phyloP scores from a whole-genome alignment of 2,113 vertebrate genomes.

The Protobothrops mucrosquamatus region DNA sequence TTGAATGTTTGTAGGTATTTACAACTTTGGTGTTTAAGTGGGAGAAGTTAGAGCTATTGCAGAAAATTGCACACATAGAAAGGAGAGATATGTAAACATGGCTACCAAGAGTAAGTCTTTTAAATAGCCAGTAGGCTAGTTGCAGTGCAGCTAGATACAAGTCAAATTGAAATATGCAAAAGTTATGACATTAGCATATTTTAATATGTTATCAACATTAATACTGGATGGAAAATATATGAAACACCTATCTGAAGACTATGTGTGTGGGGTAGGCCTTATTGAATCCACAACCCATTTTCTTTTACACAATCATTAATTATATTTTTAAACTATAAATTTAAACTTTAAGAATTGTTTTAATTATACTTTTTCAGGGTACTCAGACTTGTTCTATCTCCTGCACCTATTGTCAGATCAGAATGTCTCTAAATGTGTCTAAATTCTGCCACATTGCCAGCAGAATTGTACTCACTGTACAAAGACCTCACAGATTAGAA shows the following conservation, averaged over 20 bases:
- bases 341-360: neutral
- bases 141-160: neutral
- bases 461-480: neutral
- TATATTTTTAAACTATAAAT: neutral
- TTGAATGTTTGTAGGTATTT: neutral
- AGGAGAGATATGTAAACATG: neutral
- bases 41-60: neutral
- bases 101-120: neutral
- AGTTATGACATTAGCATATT: neutral
- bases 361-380: neutral
- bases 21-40: neutral
- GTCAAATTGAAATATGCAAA: neutral
- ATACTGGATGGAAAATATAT: neutral
- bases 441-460: neutral
- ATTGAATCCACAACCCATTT: neutral
- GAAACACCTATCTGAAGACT: neutral
- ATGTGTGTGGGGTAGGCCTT: neutral
- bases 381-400: neutral
- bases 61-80: neutral
- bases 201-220: neutral
- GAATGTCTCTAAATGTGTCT: neutral
- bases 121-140: neutral
- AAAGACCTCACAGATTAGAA: neutral
- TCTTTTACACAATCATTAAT: neutral
- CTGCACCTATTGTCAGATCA: neutral